Evolutionary conservation across 2,888 invertebrate genomes (phyloP).

Genomic region (Teleiodes luculella): DNA sequence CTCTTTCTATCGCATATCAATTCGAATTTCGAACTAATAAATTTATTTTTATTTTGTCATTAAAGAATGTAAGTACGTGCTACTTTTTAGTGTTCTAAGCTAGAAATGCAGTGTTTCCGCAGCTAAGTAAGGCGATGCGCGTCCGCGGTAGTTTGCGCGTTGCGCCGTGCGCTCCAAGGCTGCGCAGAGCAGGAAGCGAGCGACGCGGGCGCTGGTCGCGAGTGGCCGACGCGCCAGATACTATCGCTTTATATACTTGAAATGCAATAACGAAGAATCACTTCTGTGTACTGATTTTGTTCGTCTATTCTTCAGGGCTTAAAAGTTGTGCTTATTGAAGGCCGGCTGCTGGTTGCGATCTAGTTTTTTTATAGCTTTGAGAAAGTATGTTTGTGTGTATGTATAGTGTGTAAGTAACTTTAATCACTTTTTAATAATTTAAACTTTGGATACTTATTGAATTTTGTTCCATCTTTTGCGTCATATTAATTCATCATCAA

Average conservation of each 20-base stretch:
- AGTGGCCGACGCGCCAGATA: constrained; percentile 2
- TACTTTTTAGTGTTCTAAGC: background rate
- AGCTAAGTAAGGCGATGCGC: background rate
- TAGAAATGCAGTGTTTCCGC: constrained; percentile 3
- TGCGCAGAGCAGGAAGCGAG: constrained; percentile 12
- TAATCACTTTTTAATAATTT: too few relatives aligned
- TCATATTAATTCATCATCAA: too few relatives aligned
- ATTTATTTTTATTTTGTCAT: background rate
- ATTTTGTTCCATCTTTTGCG: too few relatives aligned
- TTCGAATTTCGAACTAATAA: background rate
- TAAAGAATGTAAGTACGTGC: background rate
- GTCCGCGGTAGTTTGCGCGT: background rate
- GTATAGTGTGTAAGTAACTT: too few relatives aligned
- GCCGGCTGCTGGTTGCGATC: too few relatives aligned
- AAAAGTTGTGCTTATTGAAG: background rate
- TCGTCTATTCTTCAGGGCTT: background rate
- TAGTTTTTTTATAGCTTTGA: too few relatives aligned
- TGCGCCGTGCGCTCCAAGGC: background rate
- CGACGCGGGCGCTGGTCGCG: constrained; percentile 11
- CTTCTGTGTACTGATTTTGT: background rate
- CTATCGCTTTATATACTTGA: constrained; percentile 6
- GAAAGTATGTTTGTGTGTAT: too few relatives aligned
- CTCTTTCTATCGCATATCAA: background rate
- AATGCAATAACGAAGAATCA: background rate
- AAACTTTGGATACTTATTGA: too few relatives aligned